Conservation (phyloP, 2,113 vertebrate species). For the Prinia subflava region DNA sequence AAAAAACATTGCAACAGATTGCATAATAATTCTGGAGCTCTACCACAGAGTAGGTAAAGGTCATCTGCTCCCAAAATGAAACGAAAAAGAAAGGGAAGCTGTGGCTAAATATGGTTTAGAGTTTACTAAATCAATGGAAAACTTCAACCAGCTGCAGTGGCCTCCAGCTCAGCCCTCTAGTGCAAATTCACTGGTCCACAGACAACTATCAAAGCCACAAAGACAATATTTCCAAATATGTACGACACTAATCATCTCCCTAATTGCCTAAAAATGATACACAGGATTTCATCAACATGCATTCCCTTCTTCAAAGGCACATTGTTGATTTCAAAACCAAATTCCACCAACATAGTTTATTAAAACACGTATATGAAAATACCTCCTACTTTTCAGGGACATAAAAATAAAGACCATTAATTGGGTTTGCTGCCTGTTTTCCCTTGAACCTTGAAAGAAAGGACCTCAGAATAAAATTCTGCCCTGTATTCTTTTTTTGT, state of each 20-base stretch:
- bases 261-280: neutral
- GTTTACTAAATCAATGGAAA: conserved; percentile 10
- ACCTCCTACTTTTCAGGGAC: neutral
- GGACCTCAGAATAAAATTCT: neutral
- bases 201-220: neutral
- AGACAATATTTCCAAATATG: neutral
- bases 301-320: neutral
- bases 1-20: neutral
- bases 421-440: neutral
- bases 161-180: neutral
- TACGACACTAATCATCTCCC: neutral
- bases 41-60: conserved; percentile 1
- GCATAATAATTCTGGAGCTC: neutral
- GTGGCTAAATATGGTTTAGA: neutral
- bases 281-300: neutral
- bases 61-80: neutral
- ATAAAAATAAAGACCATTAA: neutral
- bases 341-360: neutral
- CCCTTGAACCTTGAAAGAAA: neutral
- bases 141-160: neutral
- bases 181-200: neutral
- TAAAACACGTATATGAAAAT: neutral
- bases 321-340: neutral
- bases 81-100: neutral
- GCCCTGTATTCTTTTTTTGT: neutral